A percentile compares a stretch with the other conserved stretches of the same genome.
These are phyloP conservation scores for Limnephilus rhombicus DNA, from an alignment of 2,888 invertebrate genomes.

Conservation along the genomic window DNA sequence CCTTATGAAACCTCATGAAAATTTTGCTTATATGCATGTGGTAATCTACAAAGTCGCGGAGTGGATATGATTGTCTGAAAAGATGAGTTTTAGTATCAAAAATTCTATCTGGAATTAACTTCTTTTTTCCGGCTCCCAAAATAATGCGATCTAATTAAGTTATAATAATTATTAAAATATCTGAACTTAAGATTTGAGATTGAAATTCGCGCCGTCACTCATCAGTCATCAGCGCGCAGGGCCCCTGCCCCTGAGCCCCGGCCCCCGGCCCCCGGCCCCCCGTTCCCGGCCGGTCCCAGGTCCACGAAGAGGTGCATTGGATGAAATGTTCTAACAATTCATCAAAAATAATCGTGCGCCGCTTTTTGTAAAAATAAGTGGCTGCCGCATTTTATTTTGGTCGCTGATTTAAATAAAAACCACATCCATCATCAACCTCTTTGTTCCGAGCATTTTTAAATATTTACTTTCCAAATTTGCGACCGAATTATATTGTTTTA, in stretches of 20 bases:
- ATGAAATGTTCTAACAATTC: constrained; percentile 36
- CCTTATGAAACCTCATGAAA: no score
- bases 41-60: no score
- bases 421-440: constrained; percentile 18
- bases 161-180: not conserved
- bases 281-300: not conserved
- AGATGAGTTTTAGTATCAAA: no score
- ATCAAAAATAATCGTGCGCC: constrained; percentile 39
- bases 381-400: constrained; percentile 23
- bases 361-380: constrained; percentile 21
- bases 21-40: no score
- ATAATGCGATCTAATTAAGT: not conserved
- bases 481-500: not conserved
- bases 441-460: not conserved
- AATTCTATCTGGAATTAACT: no score
- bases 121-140: no score
- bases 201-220: not conserved
- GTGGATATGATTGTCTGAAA: no score
- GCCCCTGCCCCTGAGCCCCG: not conserved
- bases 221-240: not conserved
- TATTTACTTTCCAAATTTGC: not conserved
- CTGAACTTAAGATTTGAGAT: not conserved
- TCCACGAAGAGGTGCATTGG: not conserved
- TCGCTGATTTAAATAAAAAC: constrained; percentile 17
- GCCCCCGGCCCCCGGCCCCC: not conserved